phyloP scores from a whole-genome alignment of 2,113 vertebrate species.

The Pomatostomus ruficeps region DNA sequence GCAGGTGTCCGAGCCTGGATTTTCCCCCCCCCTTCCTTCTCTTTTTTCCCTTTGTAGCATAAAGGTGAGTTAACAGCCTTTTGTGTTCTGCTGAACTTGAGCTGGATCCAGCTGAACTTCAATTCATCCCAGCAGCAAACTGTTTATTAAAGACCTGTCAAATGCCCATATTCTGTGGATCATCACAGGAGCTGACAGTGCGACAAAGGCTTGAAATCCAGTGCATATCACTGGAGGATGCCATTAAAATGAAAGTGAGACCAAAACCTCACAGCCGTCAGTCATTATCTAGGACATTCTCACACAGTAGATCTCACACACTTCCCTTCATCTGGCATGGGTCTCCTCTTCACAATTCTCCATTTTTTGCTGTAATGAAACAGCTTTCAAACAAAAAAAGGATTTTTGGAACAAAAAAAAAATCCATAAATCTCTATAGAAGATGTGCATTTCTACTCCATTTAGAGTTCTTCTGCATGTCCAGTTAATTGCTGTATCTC shows the following conservation, averaged over 20 bases:
- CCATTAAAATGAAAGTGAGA: constrained; percentile 64
- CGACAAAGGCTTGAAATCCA: constrained; percentile 49
- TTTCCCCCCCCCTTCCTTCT: not conserved
- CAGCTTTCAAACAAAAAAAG: not conserved
- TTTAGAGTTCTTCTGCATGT: not conserved
- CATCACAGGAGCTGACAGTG: constrained; percentile 42
- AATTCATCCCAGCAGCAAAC: constrained; percentile 52
- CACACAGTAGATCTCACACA: not conserved
- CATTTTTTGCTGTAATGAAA: not conserved
- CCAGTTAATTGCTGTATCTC: not conserved
- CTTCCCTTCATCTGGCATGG: not conserved
- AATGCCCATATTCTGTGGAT: constrained; percentile 30
- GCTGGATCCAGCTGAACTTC: constrained; percentile 39
- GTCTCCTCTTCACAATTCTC: not conserved
- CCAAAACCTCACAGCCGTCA: constrained; percentile 40
- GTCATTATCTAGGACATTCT: constrained; percentile 64
- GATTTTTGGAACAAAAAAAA: not conserved
- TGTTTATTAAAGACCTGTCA: constrained; percentile 63
- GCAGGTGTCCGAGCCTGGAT: constrained; percentile 1
- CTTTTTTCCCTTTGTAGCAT: not conserved
- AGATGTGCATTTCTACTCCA: not conserved
- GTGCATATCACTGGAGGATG: constrained; percentile 48
- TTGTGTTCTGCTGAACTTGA: constrained; percentile 21
- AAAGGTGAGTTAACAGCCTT: constrained; percentile 32
- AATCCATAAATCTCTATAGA: not conserved